A percentile compares a stretch with the other conserved stretches of the same genome.
Evolutionary conservation across 2,888 invertebrate species (phyloP).

Genomic region (Melanostoma scalare): DNA sequence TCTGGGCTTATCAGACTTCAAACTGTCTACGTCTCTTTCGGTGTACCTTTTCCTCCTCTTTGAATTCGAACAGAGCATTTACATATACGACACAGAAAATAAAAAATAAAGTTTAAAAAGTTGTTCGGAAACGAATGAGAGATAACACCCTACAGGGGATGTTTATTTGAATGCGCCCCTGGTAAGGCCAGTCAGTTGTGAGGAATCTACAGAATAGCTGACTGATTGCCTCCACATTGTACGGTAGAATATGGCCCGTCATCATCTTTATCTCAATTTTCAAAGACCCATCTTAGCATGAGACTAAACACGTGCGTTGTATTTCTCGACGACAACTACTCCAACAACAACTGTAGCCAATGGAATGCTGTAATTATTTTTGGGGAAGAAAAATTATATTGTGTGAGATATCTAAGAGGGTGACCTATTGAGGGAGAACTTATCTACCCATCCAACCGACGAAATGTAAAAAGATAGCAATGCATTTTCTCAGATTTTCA

Average conservation of each 20-base stretch:
- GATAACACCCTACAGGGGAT: constrained; percentile 31
- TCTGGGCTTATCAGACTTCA: constrained; percentile 51
- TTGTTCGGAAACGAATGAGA: constrained; percentile 9
- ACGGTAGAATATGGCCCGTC: constrained; percentile 21
- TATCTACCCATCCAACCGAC: constrained; percentile 41
- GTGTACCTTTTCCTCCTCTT: constrained; percentile 11
- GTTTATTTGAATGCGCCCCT: constrained; percentile 21
- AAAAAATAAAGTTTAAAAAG: constrained; percentile 8
- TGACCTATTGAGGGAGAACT: constrained; percentile 40
- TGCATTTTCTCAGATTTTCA: constrained; percentile 41
- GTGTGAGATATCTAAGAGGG: neutral
- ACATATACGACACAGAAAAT: constrained; percentile 10
- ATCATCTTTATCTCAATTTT: constrained; percentile 29
- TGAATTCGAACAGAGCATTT: constrained; percentile 28
- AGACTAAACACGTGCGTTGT: constrained; percentile 62
- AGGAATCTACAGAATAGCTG: constrained; percentile 39
- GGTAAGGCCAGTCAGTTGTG: constrained; percentile 36
- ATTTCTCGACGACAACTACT: neutral
- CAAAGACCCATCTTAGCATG: constrained; percentile 51
- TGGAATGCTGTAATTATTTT: constrained; percentile 57
- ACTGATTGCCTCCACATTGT: constrained; percentile 46
- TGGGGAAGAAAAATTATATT: constrained; percentile 10
- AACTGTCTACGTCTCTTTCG: constrained; percentile 1
- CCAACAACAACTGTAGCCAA: constrained; percentile 6
- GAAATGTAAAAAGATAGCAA: constrained; percentile 6